phyloP scores from a whole-genome alignment of 2,113 vertebrate genomes.

The Physeter macrocephalus region DNA sequence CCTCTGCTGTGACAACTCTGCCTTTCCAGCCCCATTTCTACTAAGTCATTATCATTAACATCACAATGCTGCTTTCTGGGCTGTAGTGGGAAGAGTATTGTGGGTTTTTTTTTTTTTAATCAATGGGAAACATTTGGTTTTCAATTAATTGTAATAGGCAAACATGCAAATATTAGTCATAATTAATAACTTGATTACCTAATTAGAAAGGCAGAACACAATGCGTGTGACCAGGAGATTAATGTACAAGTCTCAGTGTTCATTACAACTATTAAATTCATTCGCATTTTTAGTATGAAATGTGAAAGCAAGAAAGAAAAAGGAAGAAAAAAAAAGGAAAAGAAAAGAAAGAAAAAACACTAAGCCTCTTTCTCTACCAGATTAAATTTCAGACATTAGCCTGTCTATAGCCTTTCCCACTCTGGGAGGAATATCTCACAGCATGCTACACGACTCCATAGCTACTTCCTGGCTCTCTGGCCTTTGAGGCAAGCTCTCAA shows the following conservation, averaged over 20 bases:
- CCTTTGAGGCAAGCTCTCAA: neutral
- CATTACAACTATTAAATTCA: neutral
- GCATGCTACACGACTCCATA: too few relatives aligned
- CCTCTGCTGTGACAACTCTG: neutral
- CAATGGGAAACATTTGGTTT: neutral
- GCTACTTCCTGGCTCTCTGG: neutral
- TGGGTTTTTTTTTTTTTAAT: neutral
- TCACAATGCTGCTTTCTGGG: neutral
- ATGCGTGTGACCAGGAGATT: neutral
- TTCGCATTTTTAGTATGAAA: neutral
- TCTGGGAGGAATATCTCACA: neutral
- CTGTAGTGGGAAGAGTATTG: neutral
- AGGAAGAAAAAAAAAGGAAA: too few relatives aligned
- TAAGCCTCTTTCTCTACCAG: neutral
- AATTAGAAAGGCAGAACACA: neutral
- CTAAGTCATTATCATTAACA: neutral
- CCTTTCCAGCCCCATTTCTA: neutral
- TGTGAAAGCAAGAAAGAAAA: neutral
- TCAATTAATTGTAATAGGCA: conserved; percentile 9
- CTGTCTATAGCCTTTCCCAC: neutral
- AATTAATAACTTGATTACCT: neutral
- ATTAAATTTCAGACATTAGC: neutral
- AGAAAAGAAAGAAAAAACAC: neutral
- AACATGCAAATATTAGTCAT: neutral
- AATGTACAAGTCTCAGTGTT: neutral